phyloP scores from a whole-genome alignment of 2,797 vertebrate genomes.

The Eremophila alpestris region DNA sequence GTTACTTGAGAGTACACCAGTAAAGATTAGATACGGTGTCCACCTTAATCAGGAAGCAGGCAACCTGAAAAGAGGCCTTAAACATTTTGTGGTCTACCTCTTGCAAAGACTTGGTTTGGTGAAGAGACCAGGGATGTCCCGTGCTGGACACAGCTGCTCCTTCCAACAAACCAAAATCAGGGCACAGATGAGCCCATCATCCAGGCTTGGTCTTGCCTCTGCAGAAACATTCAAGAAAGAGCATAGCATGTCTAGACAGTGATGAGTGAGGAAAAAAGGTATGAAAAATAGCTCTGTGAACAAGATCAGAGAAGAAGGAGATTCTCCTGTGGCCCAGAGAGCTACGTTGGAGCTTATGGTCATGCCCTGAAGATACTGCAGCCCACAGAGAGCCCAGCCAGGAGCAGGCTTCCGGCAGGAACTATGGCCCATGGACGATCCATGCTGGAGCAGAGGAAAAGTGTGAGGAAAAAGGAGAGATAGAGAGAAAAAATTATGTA shows the following conservation, averaged over 20 bases:
- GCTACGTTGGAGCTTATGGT: background rate
- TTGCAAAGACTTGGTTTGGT: background rate
- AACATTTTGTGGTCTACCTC: background rate
- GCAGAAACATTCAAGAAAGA: background rate
- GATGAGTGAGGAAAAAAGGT: background rate
- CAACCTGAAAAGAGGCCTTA: background rate
- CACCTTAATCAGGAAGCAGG: background rate
- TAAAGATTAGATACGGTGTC: background rate
- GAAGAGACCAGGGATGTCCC: background rate
- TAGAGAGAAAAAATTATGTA: background rate
- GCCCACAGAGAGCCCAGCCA: background rate
- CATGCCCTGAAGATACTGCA: background rate
- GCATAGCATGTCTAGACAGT: background rate
- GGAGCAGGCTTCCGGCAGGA: background rate
- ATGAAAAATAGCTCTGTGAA: background rate
- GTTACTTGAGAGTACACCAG: background rate
- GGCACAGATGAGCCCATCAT: background rate
- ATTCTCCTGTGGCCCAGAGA: background rate
- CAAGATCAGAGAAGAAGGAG: background rate
- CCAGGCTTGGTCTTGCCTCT: background rate
- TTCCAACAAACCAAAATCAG: background rate
- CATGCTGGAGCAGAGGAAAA: background rate
- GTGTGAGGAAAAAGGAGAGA: background rate
- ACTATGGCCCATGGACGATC: rapidly evolving
- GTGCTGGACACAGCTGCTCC: background rate